A percentile compares a stretch with the other conserved stretches of the same genome.
These are phyloP conservation scores for Knipowitschia caucasica DNA, from an alignment of 2,797 vertebrate species.

Conservation along the genomic window DNA sequence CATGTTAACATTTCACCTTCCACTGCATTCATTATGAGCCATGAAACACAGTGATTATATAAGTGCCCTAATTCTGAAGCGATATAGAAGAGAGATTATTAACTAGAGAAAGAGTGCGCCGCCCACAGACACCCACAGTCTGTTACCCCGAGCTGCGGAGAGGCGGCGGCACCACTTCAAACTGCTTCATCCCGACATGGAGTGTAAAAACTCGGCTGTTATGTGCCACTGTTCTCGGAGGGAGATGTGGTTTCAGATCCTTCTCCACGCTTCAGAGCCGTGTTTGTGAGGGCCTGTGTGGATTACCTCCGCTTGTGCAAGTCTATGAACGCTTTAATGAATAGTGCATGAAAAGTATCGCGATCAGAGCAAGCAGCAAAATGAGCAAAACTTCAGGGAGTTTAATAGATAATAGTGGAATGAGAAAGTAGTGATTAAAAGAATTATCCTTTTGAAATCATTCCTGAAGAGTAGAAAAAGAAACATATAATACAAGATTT, in stretches of 20 bases:
- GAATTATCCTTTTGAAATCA: neutral
- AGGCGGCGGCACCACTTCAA: neutral
- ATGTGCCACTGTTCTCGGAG: conserved; percentile 22
- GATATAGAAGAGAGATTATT: conserved; percentile 30
- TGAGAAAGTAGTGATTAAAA: conserved; percentile 13
- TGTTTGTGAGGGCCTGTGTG: conserved; percentile 21
- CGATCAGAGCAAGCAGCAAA: conserved; percentile 8
- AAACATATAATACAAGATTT: too few species aligned
- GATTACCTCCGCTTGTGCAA: conserved; percentile 28
- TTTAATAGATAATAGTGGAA: conserved; percentile 19
- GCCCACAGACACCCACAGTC: conserved; percentile 31
- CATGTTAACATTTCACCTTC: too few species aligned
- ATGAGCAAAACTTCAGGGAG: conserved; percentile 1
- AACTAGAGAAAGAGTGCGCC: conserved; percentile 25
- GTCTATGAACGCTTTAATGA: conserved; percentile 38
- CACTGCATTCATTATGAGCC: too few species aligned
- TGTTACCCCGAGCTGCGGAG: conserved; percentile 8
- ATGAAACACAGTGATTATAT: conserved; percentile 15
- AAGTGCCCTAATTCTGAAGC: conserved; percentile 24
- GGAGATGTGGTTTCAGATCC: conserved; percentile 20
- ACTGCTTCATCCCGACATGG: neutral
- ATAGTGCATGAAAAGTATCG: conserved; percentile 22
- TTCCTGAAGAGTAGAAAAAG: neutral
- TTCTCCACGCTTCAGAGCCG: conserved; percentile 38
- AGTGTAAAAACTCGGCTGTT: conserved; percentile 8